These are phyloP conservation scores for Pomatorhinus ruficollis DNA, from an alignment of 2,113 vertebrate species.

Conservation along the genomic window DNA sequence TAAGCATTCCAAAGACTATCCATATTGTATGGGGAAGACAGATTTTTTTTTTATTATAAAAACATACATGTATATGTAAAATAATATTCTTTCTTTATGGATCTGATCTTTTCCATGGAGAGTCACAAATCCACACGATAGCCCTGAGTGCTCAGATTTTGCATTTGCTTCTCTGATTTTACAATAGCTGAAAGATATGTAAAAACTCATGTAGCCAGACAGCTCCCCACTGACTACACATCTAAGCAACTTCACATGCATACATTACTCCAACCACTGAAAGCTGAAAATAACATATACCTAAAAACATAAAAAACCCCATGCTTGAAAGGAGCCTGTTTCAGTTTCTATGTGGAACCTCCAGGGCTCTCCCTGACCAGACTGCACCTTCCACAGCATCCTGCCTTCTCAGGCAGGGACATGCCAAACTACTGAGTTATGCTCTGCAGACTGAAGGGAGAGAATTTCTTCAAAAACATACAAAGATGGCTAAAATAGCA, in stretches of 20 bases:
- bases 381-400: not conserved
- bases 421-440: not conserved
- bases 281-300: conserved; percentile 12
- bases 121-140: conserved; percentile 59
- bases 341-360: not conserved
- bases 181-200: conserved; percentile 54
- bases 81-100: conserved; percentile 17
- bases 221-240: conserved; percentile 58
- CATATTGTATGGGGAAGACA: not conserved
- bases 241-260: conserved; percentile 54
- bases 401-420: not conserved
- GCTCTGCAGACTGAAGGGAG: not conserved
- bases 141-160: conserved; percentile 50
- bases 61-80: conserved; percentile 48
- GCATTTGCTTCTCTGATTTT: conserved; percentile 51
- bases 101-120: conserved; percentile 39
- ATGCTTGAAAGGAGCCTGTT: not conserved
- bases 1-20: conserved; percentile 1
- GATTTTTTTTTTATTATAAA: conserved; percentile 46
- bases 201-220: conserved; percentile 59
- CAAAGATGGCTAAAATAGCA: not conserved
- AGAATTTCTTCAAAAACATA: not conserved
- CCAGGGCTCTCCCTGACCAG: not conserved
- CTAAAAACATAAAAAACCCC: rapidly evolving
- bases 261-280: conserved; percentile 49